Evolutionary conservation across 1,140 invertebrate species (phyloP).

Genomic region (Aphis craccivora): DNA sequence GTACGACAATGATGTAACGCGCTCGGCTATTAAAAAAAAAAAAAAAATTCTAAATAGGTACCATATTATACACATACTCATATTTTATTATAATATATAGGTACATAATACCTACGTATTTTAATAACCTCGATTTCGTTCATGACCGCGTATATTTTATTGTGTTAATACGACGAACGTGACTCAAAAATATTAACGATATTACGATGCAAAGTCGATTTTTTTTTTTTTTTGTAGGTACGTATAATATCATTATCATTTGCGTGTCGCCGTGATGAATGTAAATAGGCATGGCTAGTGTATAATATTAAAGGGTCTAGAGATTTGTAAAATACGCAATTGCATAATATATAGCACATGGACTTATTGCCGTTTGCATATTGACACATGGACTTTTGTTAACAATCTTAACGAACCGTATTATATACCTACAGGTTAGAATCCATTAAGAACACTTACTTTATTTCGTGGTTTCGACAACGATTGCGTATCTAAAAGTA

Average conservation of each 20-base stretch:
- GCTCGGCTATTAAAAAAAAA: background rate
- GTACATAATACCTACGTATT: background rate
- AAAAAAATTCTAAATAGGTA: background rate
- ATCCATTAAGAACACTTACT: background rate
- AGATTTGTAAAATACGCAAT: background rate
- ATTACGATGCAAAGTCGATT: constrained; percentile 19
- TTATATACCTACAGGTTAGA: background rate
- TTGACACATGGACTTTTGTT: background rate
- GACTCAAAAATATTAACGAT: constrained; percentile 31
- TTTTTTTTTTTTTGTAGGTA: background rate
- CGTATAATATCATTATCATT: background rate
- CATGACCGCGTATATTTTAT: background rate
- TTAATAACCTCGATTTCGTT: constrained; percentile 1
- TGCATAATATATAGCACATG: background rate
- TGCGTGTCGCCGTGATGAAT: background rate
- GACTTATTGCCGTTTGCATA: background rate
- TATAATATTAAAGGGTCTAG: background rate
- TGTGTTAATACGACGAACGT: constrained; percentile 26
- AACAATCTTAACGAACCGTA: background rate
- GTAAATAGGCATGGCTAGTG: background rate
- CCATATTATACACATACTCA: background rate
- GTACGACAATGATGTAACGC: background rate
- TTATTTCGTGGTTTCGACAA: background rate
- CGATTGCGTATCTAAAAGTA: background rate
- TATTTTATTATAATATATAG: background rate